phyloP scores from a whole-genome alignment of 2,113 vertebrate genomes.

The Talpa occidentalis region DNA sequence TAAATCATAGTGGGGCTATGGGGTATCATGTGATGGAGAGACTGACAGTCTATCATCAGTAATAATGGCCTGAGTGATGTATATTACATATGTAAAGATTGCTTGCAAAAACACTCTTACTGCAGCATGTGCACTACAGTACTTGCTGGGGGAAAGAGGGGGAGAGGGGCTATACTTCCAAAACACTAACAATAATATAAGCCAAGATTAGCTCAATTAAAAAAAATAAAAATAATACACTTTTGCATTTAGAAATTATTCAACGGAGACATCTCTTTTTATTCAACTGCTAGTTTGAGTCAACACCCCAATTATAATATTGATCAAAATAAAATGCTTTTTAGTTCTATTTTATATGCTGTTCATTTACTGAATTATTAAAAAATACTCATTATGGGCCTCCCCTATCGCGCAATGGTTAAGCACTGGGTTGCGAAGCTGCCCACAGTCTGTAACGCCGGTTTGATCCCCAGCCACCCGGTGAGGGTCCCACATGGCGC shows the following conservation, averaged over 20 bases:
- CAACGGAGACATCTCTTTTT: neutral
- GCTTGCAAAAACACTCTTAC: neutral
- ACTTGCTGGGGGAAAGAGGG: no score
- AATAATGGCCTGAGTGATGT: neutral
- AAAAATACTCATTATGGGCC: neutral
- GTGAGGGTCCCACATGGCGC: no score
- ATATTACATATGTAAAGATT: neutral
- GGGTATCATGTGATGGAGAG: neutral
- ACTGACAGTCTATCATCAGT: neutral
- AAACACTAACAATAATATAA: no score
- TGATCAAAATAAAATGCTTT: neutral
- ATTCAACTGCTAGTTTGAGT: neutral
- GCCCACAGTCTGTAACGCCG: no score
- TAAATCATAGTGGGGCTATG: neutral
- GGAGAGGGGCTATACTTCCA: no score
- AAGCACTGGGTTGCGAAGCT: no score
- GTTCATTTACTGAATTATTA: neutral
- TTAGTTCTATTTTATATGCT: neutral
- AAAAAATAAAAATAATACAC: neutral
- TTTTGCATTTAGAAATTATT: conserved; percentile 4
- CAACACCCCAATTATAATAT: neutral
- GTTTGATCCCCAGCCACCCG: no score
- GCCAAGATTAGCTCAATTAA: no score
- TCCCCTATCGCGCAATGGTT: no score
- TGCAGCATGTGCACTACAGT: no score